Base-by-base conservation (phyloP, 2,797 vertebrate genomes). In the Alexandromys oeconomus region DNA sequence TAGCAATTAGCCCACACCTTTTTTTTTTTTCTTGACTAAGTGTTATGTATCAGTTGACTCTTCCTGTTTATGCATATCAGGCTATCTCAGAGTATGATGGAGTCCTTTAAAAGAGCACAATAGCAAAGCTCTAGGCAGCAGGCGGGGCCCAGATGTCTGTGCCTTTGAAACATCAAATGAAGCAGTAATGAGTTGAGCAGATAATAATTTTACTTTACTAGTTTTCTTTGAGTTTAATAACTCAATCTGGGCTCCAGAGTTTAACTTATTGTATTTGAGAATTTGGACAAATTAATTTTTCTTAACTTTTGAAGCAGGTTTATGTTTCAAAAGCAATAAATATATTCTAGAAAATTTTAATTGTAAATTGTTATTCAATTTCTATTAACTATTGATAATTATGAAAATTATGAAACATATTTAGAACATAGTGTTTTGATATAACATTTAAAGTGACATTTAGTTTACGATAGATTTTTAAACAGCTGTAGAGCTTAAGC, bases 181-280 rank as follows among this genome's bases (percentile, higher is more conserved):
- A 51, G 3, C 54, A 31, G 5, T 79, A 10, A 34, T 69, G 14
- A 85, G 12, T 0, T 92, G 43, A 96, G 82, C 40, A 74, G 91
- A 59, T 0, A 90, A 59, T 43, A 93, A 5, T 77, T 43, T 85
- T n/a, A 43, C 37, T 81, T 31, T 76, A 92, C 61, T 92, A 85
- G 59, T 76, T 95, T 85, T 94, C 48, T 14, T 95, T 76, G 7
- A 96, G 8, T 59, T 89, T 14, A 78, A 37, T 40, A 79, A 74
- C 43, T 92, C 4, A 89, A 77, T 87, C 9, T 57, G 4, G 4
- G 0, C 0, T 12, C 10, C 3, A 95, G 74, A 71, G 0, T 1
- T 27, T 80, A 89, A 80, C 43, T 93, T 87, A 43, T 63, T 71
- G 51, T 65, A 89, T 87, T 69, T 59, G 10, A 51, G 1, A 79